phyloP scores from a whole-genome alignment of 2,113 vertebrate species.

The Notiomystis cincta region DNA sequence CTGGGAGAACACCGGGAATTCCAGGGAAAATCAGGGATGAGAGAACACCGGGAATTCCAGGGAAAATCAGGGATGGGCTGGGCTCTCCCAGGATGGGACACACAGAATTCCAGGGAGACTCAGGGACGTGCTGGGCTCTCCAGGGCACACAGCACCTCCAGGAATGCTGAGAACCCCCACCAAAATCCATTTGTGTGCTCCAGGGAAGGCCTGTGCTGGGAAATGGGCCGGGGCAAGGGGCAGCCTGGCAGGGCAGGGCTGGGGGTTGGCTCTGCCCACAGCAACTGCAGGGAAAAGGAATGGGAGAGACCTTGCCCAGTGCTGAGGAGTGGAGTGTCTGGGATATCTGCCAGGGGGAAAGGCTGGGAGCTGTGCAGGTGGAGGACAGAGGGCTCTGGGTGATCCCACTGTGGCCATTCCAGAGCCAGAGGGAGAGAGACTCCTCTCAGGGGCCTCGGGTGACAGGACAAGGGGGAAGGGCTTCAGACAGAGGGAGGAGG shows the following conservation, averaged over 20 bases:
- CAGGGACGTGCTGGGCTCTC: background rate
- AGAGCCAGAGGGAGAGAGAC: background rate
- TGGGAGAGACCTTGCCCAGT: rapidly evolving
- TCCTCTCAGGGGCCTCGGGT: background rate
- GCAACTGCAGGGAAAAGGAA: rapidly evolving
- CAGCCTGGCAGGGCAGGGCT: rapidly evolving
- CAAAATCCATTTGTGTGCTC: background rate
- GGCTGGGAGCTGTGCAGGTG: no score
- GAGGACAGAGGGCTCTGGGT: background rate
- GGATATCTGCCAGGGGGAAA: no score
- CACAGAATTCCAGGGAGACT: rapidly evolving
- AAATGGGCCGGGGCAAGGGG: rapidly evolving
- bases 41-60: rapidly evolving
- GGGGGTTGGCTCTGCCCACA: rapidly evolving
- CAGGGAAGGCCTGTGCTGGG: background rate
- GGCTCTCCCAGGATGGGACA: no score
- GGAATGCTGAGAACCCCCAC: background rate
- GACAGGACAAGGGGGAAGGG: background rate
- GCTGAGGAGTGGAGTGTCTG: no score
- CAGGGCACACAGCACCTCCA: rapidly evolving
- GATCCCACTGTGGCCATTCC: rapidly evolving
- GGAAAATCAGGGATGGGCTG: background rate
- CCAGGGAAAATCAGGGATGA: no score
- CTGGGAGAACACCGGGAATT: no score
- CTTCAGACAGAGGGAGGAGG: background rate